Base-by-base conservation (phyloP, 1,140 invertebrate genomes). In the Sycophila sp. region DNA sequence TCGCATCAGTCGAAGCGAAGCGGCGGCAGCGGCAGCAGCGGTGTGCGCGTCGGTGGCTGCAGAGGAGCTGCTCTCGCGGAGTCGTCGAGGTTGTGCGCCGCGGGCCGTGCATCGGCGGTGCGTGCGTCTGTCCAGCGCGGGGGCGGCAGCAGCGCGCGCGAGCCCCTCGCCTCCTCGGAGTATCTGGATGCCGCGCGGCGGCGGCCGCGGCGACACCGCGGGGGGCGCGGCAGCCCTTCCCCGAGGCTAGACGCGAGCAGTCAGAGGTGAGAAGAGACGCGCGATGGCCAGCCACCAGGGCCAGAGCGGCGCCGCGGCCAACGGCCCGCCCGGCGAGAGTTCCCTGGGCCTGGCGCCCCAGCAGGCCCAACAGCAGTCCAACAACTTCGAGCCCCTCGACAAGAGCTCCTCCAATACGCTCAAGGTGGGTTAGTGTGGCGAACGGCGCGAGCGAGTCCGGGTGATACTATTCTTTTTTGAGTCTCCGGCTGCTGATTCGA, bases 331-430 rank as follows among this genome's bases (percentile, higher is more conserved):
- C 66, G 38, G 65, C 67, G 30, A 22, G 59, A 62, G 53, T 73
- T 17, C 58, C 60, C 7, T 60, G 2, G 51, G 42, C 3, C 8
- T 51, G 4, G 51, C 42, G n/a, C 51, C 53, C 2, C 55, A 59
- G 28, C 55, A 47, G 26, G 73, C 74, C 26, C 74, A 78, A 38
- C 80, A 80, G 62, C 81, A 83, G 47, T 28, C 78, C 4, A 85
- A 83, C 55, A 85, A 84, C 56, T 83, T 85, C 71, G 85, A 86
- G 49, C 78, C 79, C 7, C 71, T 85, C 34, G 84, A 86, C 62
- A 86, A 85, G 66, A 85, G 77, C 58, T 81, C 83, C 19, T 84
- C 81, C n/a, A 86, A 86, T 64, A 86, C 84, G 11, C 70, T 86
- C 6, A 86, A 86, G 80, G 84, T 85, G 80, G 15, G 38, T 47